These are phyloP conservation scores for Latheticus oryzae DNA, from an alignment of 2,888 invertebrate species.

Conservation along the genomic window DNA sequence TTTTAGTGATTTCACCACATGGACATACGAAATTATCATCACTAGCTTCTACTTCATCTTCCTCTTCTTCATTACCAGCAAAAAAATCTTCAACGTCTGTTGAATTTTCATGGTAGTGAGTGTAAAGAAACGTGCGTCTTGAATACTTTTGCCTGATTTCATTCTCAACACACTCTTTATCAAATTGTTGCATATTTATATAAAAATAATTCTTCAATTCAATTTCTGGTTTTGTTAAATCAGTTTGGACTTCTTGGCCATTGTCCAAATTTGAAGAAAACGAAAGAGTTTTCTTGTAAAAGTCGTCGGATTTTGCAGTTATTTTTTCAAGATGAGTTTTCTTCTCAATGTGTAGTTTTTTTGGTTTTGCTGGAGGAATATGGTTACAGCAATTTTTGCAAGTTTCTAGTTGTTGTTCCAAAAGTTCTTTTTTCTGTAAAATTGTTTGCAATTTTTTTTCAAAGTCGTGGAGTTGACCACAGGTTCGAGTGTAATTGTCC, in stretches of 20 bases:
- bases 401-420: conserved; percentile 14
- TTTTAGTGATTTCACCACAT: too few relatives aligned
- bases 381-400: conserved; percentile 35
- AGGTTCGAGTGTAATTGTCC: conserved; percentile 32
- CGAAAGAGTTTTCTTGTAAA: not conserved
- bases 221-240: conserved; percentile 8
- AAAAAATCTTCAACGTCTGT: conserved; percentile 2
- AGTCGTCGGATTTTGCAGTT: too few relatives aligned
- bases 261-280: too few relatives aligned
- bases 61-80: not conserved
- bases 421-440: conserved; percentile 2
- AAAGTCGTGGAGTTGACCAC: conserved; percentile 32
- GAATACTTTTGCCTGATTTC: too few relatives aligned
- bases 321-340: too few relatives aligned
- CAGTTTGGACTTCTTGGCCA: too few relatives aligned
- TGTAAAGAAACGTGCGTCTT: too few relatives aligned
- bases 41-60: not conserved
- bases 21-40: too few relatives aligned
- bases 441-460: conserved; percentile 32
- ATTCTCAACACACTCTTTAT: not conserved
- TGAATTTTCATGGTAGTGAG: not conserved
- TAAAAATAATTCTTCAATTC: conserved; percentile 12
- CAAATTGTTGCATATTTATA: not conserved
- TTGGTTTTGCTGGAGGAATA: not conserved
- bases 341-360: not conserved